These are phyloP conservation scores for Jaculus jaculus DNA, from an alignment of 2,113 vertebrate species.

Conservation along the genomic window DNA sequence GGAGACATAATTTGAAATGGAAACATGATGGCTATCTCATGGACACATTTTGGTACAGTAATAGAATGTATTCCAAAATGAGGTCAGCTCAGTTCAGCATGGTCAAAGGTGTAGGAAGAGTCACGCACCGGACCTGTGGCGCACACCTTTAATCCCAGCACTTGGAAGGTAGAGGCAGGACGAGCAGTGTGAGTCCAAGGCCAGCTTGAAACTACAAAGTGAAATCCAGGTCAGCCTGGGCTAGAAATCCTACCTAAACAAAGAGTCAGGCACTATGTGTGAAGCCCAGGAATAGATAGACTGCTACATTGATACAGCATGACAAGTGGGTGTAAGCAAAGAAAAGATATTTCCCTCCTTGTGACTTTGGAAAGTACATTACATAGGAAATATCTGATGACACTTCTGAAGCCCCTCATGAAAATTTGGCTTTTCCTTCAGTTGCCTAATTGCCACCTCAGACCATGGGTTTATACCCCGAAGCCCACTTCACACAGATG, in stretches of 20 bases:
- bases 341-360: not conserved
- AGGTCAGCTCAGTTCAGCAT: slow-evolving; percentile 10
- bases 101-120: not conserved
- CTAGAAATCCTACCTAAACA: no score
- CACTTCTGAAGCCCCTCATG: not conserved
- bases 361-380: slow-evolving; percentile 22
- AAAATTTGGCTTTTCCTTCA: not conserved
- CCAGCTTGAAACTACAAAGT: no score
- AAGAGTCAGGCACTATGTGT: not conserved
- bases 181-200: no score
- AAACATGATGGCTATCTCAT: not conserved
- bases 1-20: not conserved
- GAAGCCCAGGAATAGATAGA: slow-evolving; percentile 44
- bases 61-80: not conserved
- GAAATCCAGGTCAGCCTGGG: no score
- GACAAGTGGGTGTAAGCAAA: slow-evolving; percentile 27
- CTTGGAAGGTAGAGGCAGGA: no score
- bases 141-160: no score
- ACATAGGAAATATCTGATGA: not conserved
- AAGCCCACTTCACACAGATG: not conserved
- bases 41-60: not conserved
- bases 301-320: slow-evolving; percentile 14
- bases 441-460: not conserved
- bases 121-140: not conserved
- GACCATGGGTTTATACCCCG: not conserved